phyloP scores from a whole-genome alignment of 2,113 vertebrate genomes.

The Odocoileus hemionus region DNA sequence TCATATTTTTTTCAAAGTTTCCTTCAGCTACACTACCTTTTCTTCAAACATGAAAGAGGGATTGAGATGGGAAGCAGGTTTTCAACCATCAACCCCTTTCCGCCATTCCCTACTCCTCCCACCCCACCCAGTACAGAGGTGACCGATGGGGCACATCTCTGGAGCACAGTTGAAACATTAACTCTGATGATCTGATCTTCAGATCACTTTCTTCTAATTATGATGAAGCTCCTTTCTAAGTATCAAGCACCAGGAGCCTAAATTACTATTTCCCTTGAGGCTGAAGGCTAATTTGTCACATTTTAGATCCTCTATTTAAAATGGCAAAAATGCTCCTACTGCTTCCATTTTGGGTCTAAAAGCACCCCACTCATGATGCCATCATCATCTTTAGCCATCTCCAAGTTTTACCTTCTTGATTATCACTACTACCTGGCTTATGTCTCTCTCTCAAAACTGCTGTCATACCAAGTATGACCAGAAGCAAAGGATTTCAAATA shows the following conservation, averaged over 20 bases:
- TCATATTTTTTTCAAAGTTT: background rate
- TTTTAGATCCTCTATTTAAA: constrained; percentile 1
- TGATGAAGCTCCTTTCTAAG: constrained; percentile 5
- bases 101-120: background rate
- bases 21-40: background rate
- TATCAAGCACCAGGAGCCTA: background rate
- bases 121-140: background rate
- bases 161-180: background rate
- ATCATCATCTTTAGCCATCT: background rate
- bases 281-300: background rate
- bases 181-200: background rate
- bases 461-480: background rate
- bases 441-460: background rate
- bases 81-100: background rate
- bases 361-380: background rate
- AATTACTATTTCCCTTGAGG: background rate
- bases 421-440: background rate
- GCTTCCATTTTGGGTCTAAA: background rate
- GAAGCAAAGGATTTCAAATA: background rate
- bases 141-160: no score
- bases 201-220: background rate
- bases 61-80: background rate
- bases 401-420: background rate
- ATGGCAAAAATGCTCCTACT: background rate
- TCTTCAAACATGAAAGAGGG: background rate